These are phyloP conservation scores for Caenorhabditis imperialis DNA, from an alignment of 2,888 invertebrate species.

Conservation along the genomic window DNA sequence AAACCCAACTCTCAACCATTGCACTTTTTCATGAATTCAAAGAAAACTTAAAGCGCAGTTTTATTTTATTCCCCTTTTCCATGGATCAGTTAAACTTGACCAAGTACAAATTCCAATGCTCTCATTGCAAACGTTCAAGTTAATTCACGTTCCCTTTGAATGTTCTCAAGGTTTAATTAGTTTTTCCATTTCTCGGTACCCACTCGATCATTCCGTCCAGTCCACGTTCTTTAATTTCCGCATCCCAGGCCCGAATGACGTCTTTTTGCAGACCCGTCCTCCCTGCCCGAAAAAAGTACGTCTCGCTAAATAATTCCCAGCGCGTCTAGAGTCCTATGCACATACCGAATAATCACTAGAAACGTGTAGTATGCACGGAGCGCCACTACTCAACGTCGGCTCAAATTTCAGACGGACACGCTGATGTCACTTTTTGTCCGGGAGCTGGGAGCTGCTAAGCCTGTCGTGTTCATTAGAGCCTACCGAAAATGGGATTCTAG, in stretches of 20 bases:
- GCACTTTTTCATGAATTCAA: too few species aligned
- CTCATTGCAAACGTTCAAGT: too few species aligned
- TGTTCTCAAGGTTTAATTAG: too few species aligned
- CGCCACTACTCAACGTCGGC: conserved; percentile 17
- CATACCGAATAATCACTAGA: conserved; percentile 40
- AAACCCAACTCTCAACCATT: too few species aligned
- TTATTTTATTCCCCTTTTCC: too few species aligned
- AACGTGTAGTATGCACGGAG: conserved; percentile 34
- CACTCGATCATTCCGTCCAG: conserved; percentile 3
- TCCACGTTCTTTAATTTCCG: conserved; percentile 16
- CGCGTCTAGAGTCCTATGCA: conserved; percentile 8
- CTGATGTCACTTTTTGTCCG: conserved; percentile 46
- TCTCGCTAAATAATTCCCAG: conserved; percentile 23
- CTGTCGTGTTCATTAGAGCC: conserved; percentile 36
- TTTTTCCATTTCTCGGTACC: not conserved
- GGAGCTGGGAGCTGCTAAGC: conserved; percentile 14
- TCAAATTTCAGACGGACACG: conserved; percentile 50
- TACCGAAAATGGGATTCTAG: conserved; percentile 43
- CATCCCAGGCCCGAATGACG: conserved; percentile 5
- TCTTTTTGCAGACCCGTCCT: not conserved
- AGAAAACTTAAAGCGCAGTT: too few species aligned
- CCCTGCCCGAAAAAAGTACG: conserved; percentile 18
- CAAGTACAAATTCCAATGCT: too few species aligned
- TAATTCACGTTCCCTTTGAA: too few species aligned
- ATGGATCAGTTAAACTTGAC: too few species aligned